Base-by-base conservation (phyloP, 2,888 invertebrate species). In the Ectemnius cavifrons region DNA sequence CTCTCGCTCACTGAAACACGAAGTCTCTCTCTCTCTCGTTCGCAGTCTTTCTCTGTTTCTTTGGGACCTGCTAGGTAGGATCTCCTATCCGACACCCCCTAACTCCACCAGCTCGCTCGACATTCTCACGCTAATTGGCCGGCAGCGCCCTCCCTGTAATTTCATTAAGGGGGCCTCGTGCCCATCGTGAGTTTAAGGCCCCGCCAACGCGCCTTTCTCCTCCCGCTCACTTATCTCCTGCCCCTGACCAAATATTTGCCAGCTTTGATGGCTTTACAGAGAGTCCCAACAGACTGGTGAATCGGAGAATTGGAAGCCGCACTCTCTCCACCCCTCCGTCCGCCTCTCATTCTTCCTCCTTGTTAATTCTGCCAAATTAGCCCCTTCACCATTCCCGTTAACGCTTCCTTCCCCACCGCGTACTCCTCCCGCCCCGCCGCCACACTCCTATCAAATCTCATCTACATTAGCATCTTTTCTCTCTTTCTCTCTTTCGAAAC, bases 111-210 rank as follows among this genome's bases (percentile, higher is more conserved):
- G 52, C 52, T 67, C 81, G 80, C 74, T 85, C 85, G 82, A 85
- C 84, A 88, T 88, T 87, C 88, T 88, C 87, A 86, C 88, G 87
- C 88, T 89, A 89, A 89, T 89, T 89, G 89, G 89, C 86, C 85
- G 84, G 83, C 89, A 85, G 85, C 80, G 80, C 85, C 85, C 85
- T 84, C 86, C 86, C 87, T 88, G 86, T 89, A 86, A 89, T 89
- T 89, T 89, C 88, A 89, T 89, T 89, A 89, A 86, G 84, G 84
- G 83, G 85, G 87, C 81, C 88, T 88, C 89, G 87, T 88, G 87
- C 85, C 88, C 81, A 73, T 67, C 65, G 77, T 80, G 77, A 82
- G 81, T 74, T 83, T 79, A 77, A 77, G 79, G 71, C 68, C 72
- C 77, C 81, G 71, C 80, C 79, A 82, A 82, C 73, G 79, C 80